phyloP scores from a whole-genome alignment of 2,888 invertebrate genomes.

The Luperina testacea region DNA sequence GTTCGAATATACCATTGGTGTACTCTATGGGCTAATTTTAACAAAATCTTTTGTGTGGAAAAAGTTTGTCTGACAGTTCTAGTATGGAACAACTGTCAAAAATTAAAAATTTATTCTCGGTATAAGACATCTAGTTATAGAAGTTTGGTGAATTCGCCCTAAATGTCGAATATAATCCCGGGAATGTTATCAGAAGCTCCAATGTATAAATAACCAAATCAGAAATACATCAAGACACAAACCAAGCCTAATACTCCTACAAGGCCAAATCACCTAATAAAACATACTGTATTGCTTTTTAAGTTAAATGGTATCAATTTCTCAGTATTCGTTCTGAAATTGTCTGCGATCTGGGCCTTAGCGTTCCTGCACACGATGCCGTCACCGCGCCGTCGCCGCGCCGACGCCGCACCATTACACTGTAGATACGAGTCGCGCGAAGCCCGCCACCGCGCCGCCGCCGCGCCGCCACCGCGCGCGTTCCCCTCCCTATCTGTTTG shows the following conservation, averaged over 20 bases:
- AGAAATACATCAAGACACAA: slow-evolving; percentile 34
- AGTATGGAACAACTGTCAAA: not conserved
- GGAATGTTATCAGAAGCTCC: slow-evolving; percentile 9
- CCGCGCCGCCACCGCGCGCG: too few species aligned
- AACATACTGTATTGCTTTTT: slow-evolving; percentile 33
- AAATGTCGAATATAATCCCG: slow-evolving; percentile 8
- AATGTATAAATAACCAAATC: slow-evolving; percentile 17
- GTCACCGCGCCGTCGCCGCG: too few species aligned
- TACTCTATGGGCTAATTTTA: not conserved
- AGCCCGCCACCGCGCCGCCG: too few species aligned
- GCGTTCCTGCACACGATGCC: too few species aligned
- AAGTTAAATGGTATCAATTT: slow-evolving; percentile 14
- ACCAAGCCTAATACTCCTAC: slow-evolving; percentile 11
- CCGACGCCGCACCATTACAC: too few species aligned
- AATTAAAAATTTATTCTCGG: not conserved
- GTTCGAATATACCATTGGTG: not conserved
- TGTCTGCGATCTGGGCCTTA: not conserved
- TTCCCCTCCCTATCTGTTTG: too few species aligned
- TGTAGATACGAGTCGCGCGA: too few species aligned
- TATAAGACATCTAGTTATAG: not conserved
- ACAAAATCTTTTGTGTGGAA: not conserved
- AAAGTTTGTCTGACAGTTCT: not conserved
- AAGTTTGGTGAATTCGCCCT: not conserved
- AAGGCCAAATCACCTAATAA: slow-evolving; percentile 21
- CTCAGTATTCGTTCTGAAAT: slow-evolving; percentile 17